Percentiles rank a stretch among this genome's conserved stretches.
Evolutionary conservation across 2,113 vertebrate genomes (phyloP).

Genomic region (Benitochromis conjunctus): DNA sequence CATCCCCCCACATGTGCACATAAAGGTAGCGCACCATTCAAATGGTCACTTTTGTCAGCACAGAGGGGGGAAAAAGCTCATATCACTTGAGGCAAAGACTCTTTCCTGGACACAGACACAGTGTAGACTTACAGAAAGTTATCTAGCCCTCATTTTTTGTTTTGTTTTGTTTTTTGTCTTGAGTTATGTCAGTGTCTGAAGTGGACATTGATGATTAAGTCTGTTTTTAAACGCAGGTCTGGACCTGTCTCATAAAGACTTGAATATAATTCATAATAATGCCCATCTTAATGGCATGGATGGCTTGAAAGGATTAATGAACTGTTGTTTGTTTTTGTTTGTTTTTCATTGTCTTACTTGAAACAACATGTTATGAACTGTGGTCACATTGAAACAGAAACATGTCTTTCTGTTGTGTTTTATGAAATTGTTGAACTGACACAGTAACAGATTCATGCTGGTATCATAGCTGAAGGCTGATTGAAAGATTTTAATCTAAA

Average conservation of each 20-base stretch:
- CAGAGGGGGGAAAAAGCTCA: not conserved
- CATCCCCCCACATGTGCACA: constrained; percentile 3
- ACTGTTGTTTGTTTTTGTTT: not conserved
- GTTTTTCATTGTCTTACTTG: constrained; percentile 14
- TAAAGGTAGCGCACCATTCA: constrained; percentile 6
- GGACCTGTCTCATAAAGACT: constrained; percentile 4
- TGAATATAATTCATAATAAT: not conserved
- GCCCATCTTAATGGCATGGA: not conserved
- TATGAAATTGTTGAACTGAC: not conserved
- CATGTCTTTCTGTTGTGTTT: not conserved
- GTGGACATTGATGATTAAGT: not conserved
- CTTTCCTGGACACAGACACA: not conserved
- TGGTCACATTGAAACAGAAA: not conserved
- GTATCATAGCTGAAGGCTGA: not conserved
- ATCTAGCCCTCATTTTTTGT: not conserved
- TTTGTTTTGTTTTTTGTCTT: not conserved
- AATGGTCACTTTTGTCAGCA: constrained; percentile 26
- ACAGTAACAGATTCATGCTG: not conserved
- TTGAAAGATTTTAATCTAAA: not conserved
- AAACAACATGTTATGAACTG: not conserved
- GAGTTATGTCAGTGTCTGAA: not conserved
- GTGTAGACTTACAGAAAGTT: not conserved
- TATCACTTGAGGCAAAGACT: not conserved
- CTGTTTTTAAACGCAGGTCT: not conserved
- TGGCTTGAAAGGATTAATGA: not conserved